Evolutionary conservation across 2,113 vertebrate genomes (phyloP).

Genomic region (Phylloscopus trochiloides): DNA sequence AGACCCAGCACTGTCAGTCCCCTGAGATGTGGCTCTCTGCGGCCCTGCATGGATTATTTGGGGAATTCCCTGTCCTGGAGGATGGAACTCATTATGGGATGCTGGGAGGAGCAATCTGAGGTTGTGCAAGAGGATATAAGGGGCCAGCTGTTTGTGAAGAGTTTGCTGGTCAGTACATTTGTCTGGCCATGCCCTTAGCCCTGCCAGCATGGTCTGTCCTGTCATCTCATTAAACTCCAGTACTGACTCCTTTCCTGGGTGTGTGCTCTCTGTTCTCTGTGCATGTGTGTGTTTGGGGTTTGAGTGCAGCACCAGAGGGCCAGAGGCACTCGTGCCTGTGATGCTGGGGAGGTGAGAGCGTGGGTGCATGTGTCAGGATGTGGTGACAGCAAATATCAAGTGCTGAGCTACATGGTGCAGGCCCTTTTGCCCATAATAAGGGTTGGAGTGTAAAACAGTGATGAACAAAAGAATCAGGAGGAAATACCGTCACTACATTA

Average conservation of each 20-base stretch:
- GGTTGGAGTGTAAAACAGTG: background rate
- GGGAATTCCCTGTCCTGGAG: background rate
- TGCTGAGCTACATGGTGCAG: background rate
- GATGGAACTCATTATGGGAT: background rate
- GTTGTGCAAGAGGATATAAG: background rate
- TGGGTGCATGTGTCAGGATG: background rate
- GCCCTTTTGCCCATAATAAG: background rate
- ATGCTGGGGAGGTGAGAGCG: fast-evolving
- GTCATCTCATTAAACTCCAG: background rate
- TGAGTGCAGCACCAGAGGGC: background rate
- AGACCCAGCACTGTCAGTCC: background rate
- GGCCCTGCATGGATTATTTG: background rate
- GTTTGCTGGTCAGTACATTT: fast-evolving
- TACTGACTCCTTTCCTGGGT: background rate
- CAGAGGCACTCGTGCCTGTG: background rate
- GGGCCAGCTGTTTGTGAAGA: background rate
- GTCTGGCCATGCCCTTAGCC: background rate
- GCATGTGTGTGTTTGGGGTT: background rate
- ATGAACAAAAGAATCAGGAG: background rate
- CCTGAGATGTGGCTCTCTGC: background rate
- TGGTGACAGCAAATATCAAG: background rate
- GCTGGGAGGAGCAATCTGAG: background rate
- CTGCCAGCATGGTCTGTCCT: background rate
- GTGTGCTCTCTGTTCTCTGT: background rate
- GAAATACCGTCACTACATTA: background rate